Conservation (phyloP, 2,888 invertebrate species). For the Metallyticus violacea region DNA sequence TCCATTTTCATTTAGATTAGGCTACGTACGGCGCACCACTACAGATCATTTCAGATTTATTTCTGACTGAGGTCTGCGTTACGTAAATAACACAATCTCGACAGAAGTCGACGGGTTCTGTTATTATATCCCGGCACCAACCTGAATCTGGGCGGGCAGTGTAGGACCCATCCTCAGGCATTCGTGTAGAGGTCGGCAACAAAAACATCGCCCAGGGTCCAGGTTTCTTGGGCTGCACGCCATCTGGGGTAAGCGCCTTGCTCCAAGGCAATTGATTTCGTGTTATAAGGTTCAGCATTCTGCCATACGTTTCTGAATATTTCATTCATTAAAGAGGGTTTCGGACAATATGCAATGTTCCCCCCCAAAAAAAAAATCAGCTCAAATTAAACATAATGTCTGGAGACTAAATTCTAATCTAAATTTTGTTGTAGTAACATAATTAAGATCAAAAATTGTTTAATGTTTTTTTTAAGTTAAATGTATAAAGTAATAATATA, state of each 20-base stretch:
- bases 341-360: background rate
- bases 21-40: no score
- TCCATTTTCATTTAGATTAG: no score
- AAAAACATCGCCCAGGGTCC: background rate
- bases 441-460: no score
- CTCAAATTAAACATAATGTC: no score
- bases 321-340: background rate
- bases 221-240: background rate
- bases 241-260: background rate
- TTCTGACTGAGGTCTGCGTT: background rate
- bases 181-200: background rate
- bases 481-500: no score
- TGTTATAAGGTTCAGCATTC: background rate
- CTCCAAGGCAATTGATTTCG: background rate
- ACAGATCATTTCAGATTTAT: background rate
- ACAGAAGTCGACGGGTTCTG: background rate
- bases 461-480: no score
- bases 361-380: no score
- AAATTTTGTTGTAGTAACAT: no score
- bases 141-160: background rate
- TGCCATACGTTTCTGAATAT: background rate
- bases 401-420: no score
- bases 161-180: background rate
- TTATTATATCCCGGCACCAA: background rate
- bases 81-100: background rate